These are phyloP conservation scores for Delphinapterus leucas DNA, from an alignment of 2,113 vertebrate species.

Conservation along the genomic window DNA sequence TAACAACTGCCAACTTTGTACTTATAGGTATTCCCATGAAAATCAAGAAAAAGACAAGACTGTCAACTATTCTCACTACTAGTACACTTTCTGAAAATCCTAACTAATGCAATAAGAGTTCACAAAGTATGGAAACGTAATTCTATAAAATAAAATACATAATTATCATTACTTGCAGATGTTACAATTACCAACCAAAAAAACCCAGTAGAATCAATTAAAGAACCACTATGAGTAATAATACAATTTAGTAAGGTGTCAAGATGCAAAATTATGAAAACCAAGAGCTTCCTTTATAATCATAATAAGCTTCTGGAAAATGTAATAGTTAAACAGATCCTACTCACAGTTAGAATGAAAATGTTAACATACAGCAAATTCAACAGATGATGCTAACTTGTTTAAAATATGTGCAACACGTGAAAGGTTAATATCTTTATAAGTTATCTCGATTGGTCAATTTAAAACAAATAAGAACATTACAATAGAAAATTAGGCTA, in stretches of 20 bases:
- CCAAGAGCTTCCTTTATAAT: constrained; percentile 1
- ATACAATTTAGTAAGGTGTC: constrained; percentile 9
- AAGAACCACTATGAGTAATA: not conserved
- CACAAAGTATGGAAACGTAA: not conserved
- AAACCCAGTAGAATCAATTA: not conserved
- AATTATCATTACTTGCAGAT: not conserved
- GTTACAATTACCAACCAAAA: not conserved
- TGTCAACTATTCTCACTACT: not conserved
- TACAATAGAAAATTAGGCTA: not conserved
- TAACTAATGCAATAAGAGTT: not conserved
- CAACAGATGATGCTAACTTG: not conserved
- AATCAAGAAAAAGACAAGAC: not conserved
- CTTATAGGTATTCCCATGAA: not conserved
- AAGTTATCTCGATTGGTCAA: not conserved
- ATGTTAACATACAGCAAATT: not conserved
- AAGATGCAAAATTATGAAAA: constrained; percentile 22
- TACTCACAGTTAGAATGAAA: constrained; percentile 19
- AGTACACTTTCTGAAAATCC: not conserved
- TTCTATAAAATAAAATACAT: constrained; percentile 17
- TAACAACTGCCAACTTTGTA: not conserved
- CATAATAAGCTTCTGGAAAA: constrained; percentile 21
- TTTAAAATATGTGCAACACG: not conserved
- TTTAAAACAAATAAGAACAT: not conserved
- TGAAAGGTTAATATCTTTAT: constrained; percentile 15
- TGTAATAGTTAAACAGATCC: not conserved